Evolutionary conservation across 2,888 invertebrate genomes (phyloP).

Genomic region (Pediacus dermestoides): DNA sequence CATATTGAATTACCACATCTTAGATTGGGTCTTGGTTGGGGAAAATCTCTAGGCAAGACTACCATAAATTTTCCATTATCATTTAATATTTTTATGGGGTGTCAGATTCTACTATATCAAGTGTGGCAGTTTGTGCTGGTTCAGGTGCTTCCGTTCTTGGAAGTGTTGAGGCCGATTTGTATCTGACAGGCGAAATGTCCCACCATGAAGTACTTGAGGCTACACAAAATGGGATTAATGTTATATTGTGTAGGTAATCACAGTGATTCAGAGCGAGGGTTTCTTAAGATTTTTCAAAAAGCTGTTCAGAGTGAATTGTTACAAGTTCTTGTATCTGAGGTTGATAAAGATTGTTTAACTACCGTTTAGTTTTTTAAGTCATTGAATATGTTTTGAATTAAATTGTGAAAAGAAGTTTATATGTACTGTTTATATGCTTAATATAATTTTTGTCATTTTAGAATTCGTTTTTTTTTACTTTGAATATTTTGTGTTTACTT

Average conservation of each 20-base stretch:
- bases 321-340: constrained; percentile 64
- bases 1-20: constrained; percentile 67
- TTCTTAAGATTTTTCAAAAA: constrained; percentile 60
- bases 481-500: no score
- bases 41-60: no score
- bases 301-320: constrained; percentile 37
- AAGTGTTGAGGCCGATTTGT: constrained; percentile 70
- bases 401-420: no score
- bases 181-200: constrained; percentile 89
- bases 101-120: constrained; percentile 53
- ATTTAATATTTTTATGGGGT: no score
- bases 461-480: no score
- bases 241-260: constrained; percentile 88
- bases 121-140: constrained; percentile 85
- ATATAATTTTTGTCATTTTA: no score
- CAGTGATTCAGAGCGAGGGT: constrained; percentile 91
- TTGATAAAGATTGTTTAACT: constrained; percentile 74
- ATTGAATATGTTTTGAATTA: no score
- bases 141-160: constrained; percentile 78
- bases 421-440: no score
- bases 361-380: constrained; percentile 65
- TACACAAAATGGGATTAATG: constrained; percentile 70
- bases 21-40: constrained; percentile 69
- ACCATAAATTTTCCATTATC: no score
- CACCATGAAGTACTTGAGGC: constrained; percentile 92